Evolutionary conservation across 1,140 invertebrate genomes (phyloP).

Genomic region (Spodoptera litura): DNA sequence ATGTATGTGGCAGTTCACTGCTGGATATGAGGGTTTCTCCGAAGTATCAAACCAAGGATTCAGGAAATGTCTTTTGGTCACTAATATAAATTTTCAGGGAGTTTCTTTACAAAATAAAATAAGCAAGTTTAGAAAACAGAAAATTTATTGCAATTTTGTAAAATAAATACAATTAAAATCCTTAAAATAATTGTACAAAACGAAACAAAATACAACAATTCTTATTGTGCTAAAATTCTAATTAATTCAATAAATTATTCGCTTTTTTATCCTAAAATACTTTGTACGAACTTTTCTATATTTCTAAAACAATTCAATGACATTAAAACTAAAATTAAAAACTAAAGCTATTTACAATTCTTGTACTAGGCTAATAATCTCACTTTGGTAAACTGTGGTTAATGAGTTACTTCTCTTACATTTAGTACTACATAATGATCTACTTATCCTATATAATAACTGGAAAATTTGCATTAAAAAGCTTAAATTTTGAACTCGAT

Average conservation of each 20-base stretch:
- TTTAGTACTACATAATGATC: conserved; percentile 30
- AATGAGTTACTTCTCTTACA: conserved; percentile 62
- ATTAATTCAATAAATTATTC: conserved; percentile 79
- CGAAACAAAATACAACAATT: conserved; percentile 83
- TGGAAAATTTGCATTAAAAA: conserved; percentile 17
- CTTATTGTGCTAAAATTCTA: conserved; percentile 61
- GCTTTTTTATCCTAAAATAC: conserved; percentile 74
- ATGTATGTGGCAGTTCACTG: no score
- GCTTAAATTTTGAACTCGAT: no score
- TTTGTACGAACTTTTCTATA: conserved; percentile 77
- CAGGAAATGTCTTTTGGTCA: no score
- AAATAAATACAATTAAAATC: conserved; percentile 81
- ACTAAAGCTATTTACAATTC: conserved; percentile 63
- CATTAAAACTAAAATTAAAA: conserved; percentile 24
- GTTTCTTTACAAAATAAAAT: conserved; percentile 55
- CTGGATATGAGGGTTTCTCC: no score
- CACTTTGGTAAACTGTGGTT: conserved; percentile 87
- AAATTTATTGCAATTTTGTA: conserved; percentile 74
- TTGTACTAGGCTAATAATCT: conserved; percentile 83
- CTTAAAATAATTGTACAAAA: conserved; percentile 75
- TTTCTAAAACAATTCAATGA: conserved; percentile 51
- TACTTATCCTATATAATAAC: conserved; percentile 41
- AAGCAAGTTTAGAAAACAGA: conserved; percentile 72
- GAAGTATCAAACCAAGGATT: no score
- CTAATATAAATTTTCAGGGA: no score